Conservation (phyloP, 2,113 vertebrate species). For the Garra rufa region DNA sequence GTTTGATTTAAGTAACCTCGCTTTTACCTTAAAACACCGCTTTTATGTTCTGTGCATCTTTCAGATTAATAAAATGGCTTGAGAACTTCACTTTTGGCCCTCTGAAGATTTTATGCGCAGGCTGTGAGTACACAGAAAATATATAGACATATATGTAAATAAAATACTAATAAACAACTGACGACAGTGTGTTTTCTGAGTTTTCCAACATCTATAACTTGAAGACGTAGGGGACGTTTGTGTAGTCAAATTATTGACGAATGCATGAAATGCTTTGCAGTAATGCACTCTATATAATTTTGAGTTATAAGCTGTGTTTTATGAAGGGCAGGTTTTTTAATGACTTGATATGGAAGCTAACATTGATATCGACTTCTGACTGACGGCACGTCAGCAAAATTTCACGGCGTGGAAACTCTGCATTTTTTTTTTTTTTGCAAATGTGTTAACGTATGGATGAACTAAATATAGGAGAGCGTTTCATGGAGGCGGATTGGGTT, state of each 20-base stretch:
- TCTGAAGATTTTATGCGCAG: neutral
- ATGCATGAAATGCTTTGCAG: slow-evolving; percentile 11
- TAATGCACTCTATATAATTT: slow-evolving; percentile 26
- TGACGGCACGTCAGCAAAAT: slow-evolving; percentile 58
- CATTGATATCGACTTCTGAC: slow-evolving; percentile 58
- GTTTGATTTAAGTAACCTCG: neutral
- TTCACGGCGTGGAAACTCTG: slow-evolving; percentile 51
- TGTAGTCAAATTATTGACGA: neutral
- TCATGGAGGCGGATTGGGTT: slow-evolving; percentile 51
- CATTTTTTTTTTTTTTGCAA: slow-evolving; percentile 54
- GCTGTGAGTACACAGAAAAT: too few species aligned
- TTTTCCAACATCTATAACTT: neutral
- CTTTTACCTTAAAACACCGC: neutral
- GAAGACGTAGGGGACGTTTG: neutral
- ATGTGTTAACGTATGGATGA: slow-evolving; percentile 61
- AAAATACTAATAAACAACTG: too few species aligned
- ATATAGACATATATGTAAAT: too few species aligned
- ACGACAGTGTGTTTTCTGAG: neutral
- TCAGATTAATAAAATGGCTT: neutral
- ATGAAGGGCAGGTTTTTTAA: slow-evolving; percentile 35
- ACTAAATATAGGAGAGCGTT: slow-evolving; percentile 56
- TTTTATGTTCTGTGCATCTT: neutral
- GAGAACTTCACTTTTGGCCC: neutral
- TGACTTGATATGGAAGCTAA: slow-evolving; percentile 50
- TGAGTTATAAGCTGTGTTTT: slow-evolving; percentile 39